Evolutionary conservation across 2,888 invertebrate species (phyloP).

Genomic region (Drosophila maculinotata): DNA sequence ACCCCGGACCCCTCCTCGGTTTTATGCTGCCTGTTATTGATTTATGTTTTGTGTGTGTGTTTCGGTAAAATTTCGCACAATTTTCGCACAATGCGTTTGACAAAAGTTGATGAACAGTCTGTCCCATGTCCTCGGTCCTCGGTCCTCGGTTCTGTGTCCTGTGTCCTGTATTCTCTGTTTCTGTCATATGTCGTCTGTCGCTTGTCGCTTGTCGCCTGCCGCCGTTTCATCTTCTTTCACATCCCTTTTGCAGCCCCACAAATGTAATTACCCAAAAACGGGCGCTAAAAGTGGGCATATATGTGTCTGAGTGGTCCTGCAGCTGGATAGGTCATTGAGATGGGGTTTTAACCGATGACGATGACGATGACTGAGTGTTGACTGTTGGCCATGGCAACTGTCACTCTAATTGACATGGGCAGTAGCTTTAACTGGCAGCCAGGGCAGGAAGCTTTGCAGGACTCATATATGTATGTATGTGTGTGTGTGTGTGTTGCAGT

Average conservation of each 20-base stretch:
- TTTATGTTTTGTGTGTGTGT: conserved; percentile 65
- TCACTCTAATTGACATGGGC: conserved; percentile 71
- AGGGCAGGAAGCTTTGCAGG: conserved; percentile 4
- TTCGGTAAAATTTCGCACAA: conserved; percentile 66
- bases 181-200: conserved; percentile 13
- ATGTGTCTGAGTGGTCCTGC: conserved; percentile 30
- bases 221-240: conserved; percentile 25
- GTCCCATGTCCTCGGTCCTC: conserved; percentile 9
- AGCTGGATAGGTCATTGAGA: conserved; percentile 29
- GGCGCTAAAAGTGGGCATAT: conserved; percentile 49
- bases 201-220: no score
- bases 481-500: conserved; percentile 4
- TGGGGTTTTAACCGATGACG: conserved; percentile 27
- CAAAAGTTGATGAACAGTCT: conserved; percentile 66
- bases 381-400: conserved; percentile 63
- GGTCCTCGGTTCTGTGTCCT: neutral
- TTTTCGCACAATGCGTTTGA: conserved; percentile 71
- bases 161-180: conserved; percentile 5
- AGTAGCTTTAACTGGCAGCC: conserved; percentile 16
- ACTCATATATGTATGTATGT: neutral
- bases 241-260: conserved; percentile 30
- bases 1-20: neutral
- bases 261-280: conserved; percentile 71
- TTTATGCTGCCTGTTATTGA: conserved; percentile 56
- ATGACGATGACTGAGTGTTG: conserved; percentile 39